A percentile compares a stretch with the other conserved stretches of the same genome.
Evolutionary conservation across 1,140 invertebrate genomes (phyloP).

Genomic region (Heliconius hermathena): DNA sequence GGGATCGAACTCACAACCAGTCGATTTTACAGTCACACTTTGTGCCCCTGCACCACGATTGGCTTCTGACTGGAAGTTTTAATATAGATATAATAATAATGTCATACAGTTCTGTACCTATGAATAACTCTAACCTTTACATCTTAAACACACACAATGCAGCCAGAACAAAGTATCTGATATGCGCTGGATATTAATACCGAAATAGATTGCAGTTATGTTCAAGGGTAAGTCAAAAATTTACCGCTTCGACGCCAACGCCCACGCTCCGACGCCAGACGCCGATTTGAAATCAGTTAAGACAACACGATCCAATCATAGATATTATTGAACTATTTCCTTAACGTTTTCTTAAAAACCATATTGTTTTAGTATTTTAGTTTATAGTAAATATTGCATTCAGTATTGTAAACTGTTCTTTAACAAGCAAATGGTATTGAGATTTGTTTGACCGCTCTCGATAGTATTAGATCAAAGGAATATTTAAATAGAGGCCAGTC

Average conservation of each 20-base stretch:
- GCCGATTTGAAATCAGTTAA: slow-evolving; percentile 49
- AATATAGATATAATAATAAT: too few relatives aligned
- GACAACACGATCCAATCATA: slow-evolving; percentile 48
- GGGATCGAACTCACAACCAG: too few relatives aligned
- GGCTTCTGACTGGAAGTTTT: too few relatives aligned
- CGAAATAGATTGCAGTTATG: slow-evolving; percentile 52
- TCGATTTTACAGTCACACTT: too few relatives aligned
- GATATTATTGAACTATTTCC: slow-evolving; percentile 22
- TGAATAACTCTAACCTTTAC: not conserved
- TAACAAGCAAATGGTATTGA: too few relatives aligned
- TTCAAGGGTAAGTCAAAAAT: slow-evolving; percentile 53
- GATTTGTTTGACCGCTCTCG: too few relatives aligned
- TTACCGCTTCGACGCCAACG: slow-evolving; percentile 40
- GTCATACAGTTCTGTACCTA: too few relatives aligned
- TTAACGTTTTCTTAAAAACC: not conserved
- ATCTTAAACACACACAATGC: not conserved
- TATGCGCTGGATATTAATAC: slow-evolving; percentile 27
- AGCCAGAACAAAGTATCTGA: not conserved
- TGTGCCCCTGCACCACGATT: too few relatives aligned
- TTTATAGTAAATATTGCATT: not conserved
- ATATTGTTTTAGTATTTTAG: not conserved
- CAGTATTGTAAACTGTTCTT: too few relatives aligned
- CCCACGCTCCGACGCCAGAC: slow-evolving; percentile 35
- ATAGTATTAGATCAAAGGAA: too few relatives aligned
- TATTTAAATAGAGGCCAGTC: too few relatives aligned